Evolutionary conservation across 2,888 invertebrate genomes (phyloP), one percentile per base, ranked within the genome.

Genomic region (Psococerastis gibbosa): DNA sequence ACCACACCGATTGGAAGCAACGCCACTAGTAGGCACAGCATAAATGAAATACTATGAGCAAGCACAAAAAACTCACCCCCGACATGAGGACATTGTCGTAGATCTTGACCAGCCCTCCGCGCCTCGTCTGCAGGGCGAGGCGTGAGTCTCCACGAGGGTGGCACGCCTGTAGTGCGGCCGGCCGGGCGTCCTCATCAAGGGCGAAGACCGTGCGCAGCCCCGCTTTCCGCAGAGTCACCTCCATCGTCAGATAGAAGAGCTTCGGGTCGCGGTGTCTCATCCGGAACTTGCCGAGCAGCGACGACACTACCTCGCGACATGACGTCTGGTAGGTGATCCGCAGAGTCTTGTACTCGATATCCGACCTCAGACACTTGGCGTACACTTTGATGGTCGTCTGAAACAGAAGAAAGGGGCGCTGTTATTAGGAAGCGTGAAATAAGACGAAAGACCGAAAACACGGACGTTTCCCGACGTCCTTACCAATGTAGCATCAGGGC

Each of bases 321-420:
- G 85, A 79, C 11, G 88, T 89, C 55, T 83, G 78, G 69, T 81
- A 84, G 42, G 83, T 82, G 52, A 92, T 84, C 51, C 84, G 78
- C 46, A 94, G 66, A 0, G 92, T 94, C 64, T 92, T 92, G 73
- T 94, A 92, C 62, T 92, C 91, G 60, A 92, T 89, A 65, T 92
- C 92, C 20, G 88, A 79, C 45, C 88, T 75, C 46, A 92, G 69
- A 56, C 88, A 82, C 54, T 78, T 78, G 17, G 91, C 88, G 64
- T 79, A 89, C 38, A 92, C 85, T 65, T 88, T 88, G 50, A 91
- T 82, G 34, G 87, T 84, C 32, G 87, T 87, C 89, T 89, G 76
- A n/a, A n/a, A n/a, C n/a, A n/a, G n/a, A n/a, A n/a, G n/a, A n/a
- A n/a, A n/a, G n/a, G n/a, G n/a, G n/a, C n/a, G n/a, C n/a, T n/a